Base-by-base conservation (phyloP, 1,140 invertebrate genomes). In the Meloidogyne chitwoodi region DNA sequence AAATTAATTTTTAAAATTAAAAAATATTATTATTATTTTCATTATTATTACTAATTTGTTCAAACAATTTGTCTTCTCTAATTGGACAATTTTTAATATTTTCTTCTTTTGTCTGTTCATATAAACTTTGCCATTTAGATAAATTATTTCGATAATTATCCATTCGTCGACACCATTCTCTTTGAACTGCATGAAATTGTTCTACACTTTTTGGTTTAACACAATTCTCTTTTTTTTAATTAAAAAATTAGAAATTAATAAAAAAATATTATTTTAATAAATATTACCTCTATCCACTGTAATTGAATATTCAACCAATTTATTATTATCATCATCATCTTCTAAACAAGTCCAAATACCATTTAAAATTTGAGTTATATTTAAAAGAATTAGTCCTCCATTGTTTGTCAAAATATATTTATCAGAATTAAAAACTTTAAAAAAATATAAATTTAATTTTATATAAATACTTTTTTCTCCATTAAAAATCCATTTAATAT, bases 201-300 rank as follows among this genome's bases (percentile, higher is more conserved):
- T 79, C 76, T 19, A 84, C 64, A 63, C 71, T 84, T 38, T 75
- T 83, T 26, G 83, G 83, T 14, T 77, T 77, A 24, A 78, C 68
- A 66, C 83, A 84, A 66, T 84, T 76, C 62, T 80, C 84, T 84
- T 70, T n/a, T n/a, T n/a, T n/a, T n/a, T n/a, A n/a, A n/a, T n/a
- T n/a, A n/a, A n/a, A n/a, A n/a, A n/a, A n/a, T n/a, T n/a, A n/a
- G n/a, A n/a, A n/a, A n/a, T n/a, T n/a, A n/a, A n/a, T n/a, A n/a
- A n/a, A n/a, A n/a, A n/a, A n/a, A n/a, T n/a, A n/a, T n/a, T n/a
- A n/a, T n/a, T n/a, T n/a, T n/a, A n/a, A n/a, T n/a, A n/a, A n/a
- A n/a, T n/a, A n/a, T 29, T 27, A 73, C 71, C 71, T 26, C 24
- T 29, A 34, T 73, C 71, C 22, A 73, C 56, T n/a, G 1, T 27